phyloP scores from a whole-genome alignment of 2,113 vertebrate genomes.

The Cryptoleucopteryx plumbea region DNA sequence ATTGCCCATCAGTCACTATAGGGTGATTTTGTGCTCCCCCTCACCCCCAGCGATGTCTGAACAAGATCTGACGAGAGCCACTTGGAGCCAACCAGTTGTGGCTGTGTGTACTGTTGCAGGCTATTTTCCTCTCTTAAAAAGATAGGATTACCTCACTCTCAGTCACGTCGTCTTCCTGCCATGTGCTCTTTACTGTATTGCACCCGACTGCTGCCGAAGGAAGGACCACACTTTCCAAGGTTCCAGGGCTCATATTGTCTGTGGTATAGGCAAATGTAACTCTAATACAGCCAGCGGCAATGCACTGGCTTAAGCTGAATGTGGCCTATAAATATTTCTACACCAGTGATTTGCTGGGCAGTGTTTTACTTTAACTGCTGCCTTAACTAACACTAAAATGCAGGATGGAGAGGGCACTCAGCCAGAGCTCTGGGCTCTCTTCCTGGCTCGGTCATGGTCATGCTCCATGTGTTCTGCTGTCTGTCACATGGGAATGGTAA shows the following conservation, averaged over 20 bases:
- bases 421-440: background rate
- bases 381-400: background rate
- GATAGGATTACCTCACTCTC: background rate
- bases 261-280: background rate
- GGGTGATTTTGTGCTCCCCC: background rate
- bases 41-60: background rate
- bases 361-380: background rate
- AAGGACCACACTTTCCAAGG: background rate
- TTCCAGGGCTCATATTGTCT: fast-evolving
- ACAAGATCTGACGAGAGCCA: background rate
- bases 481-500: background rate
- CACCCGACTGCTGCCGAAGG: background rate
- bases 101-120: background rate
- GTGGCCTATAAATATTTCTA: background rate
- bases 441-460: fast-evolving
- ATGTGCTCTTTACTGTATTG: background rate
- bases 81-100: background rate
- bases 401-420: background rate
- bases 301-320: background rate
- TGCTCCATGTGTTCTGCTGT: background rate
- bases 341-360: background rate
- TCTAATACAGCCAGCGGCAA: background rate
- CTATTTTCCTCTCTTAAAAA: background rate
- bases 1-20: background rate
- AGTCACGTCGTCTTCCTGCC: background rate